Evolutionary conservation across 2,888 invertebrate genomes (phyloP).

Genomic region (Cheilosia scutellata): DNA sequence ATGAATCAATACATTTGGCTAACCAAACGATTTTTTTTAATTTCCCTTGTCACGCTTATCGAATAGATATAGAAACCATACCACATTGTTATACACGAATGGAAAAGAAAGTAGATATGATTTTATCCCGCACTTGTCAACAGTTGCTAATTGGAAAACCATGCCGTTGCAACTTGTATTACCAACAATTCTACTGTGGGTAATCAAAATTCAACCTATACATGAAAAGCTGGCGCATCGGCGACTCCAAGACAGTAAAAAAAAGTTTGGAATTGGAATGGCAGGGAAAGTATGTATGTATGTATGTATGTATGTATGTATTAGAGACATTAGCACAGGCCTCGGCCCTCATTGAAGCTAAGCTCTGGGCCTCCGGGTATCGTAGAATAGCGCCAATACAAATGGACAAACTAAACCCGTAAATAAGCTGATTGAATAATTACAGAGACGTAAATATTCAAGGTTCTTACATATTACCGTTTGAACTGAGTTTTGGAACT

Average conservation of each 20-base stretch:
- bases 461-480: too few relatives aligned
- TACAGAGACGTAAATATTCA: too few relatives aligned
- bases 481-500: too few relatives aligned
- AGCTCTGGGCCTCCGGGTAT: too few relatives aligned
- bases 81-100: not conserved
- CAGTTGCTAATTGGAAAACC: conserved; percentile 24
- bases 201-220: conserved; percentile 1
- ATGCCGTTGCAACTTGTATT: not conserved
- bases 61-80: not conserved
- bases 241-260: not conserved
- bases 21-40: too few relatives aligned
- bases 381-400: too few relatives aligned
- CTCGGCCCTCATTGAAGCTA: too few relatives aligned
- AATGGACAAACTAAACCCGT: too few relatives aligned
- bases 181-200: not conserved
- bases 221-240: not conserved
- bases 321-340: too few relatives aligned
- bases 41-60: conserved; percentile 6
- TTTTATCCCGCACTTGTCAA: not conserved
- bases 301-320: too few relatives aligned
- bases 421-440: too few relatives aligned
- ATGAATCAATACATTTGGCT: not conserved
- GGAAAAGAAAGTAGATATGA: conserved; percentile 29
- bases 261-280: not conserved
- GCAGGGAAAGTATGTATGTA: conserved; percentile 30